A percentile compares a stretch with the other conserved stretches of the same genome.
Evolutionary conservation across 2,888 invertebrate species (phyloP).

Genomic region (Platerodrilus igneus): DNA sequence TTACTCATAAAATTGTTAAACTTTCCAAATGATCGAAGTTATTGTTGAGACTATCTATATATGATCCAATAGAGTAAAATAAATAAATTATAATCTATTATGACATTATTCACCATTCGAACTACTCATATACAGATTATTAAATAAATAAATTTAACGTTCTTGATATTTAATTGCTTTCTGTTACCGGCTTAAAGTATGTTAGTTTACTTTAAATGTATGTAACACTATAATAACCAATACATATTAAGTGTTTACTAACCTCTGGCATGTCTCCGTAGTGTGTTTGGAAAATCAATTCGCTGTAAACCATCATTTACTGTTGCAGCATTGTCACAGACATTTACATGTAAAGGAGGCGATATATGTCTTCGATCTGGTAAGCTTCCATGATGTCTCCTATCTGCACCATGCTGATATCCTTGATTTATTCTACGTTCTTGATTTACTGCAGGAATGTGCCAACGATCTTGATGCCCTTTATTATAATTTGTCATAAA

Average conservation of each 20-base stretch:
- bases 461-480: constrained; percentile 36
- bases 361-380: constrained; percentile 48
- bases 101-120: no score
- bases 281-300: constrained; percentile 42
- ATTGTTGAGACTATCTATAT: no score
- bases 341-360: constrained; percentile 54
- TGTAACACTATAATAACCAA: no score
- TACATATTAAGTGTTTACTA: constrained; percentile 18
- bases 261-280: constrained; percentile 46
- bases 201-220: no score
- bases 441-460: constrained; percentile 32
- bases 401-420: constrained; percentile 31
- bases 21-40: no score
- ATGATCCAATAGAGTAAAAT: no score
- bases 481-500: neutral
- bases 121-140: no score
- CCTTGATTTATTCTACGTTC: constrained; percentile 31
- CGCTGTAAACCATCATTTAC: constrained; percentile 39
- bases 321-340: constrained; percentile 47
- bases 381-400: constrained; percentile 38
- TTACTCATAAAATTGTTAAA: no score
- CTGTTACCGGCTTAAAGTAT: no score
- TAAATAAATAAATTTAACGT: no score
- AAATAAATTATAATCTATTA: no score
- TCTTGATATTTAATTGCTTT: no score